Conservation (phyloP, 2,113 vertebrate species). For the Felis chaus region DNA sequence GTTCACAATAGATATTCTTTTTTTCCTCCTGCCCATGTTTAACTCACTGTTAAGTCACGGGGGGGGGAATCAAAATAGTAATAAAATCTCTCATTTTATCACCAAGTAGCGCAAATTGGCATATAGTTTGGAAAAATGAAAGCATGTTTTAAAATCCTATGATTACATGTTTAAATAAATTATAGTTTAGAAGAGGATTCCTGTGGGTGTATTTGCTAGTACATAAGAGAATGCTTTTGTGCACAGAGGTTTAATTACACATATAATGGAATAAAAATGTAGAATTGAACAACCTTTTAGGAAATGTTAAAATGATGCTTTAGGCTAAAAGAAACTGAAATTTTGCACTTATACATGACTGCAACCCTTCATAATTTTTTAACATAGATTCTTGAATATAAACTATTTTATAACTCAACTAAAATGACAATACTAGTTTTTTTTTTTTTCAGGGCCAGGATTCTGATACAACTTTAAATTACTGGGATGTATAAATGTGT, state of each 20-base stretch:
- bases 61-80: slow-evolving; percentile 31
- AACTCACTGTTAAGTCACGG: slow-evolving; percentile 54
- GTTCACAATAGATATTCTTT: slow-evolving; percentile 62
- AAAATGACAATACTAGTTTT: slow-evolving; percentile 62
- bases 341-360: slow-evolving; percentile 71
- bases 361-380: slow-evolving; percentile 59
- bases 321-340: slow-evolving; percentile 77
- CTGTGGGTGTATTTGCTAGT: slow-evolving; percentile 80
- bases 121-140: slow-evolving; percentile 79
- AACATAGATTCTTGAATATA: slow-evolving; percentile 60
- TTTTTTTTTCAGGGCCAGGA: slow-evolving; percentile 18
- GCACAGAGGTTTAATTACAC: slow-evolving; percentile 77
- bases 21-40: slow-evolving; percentile 53
- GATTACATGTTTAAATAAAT: slow-evolving; percentile 82
- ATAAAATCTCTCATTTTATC: slow-evolving; percentile 77
- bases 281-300: slow-evolving; percentile 76
- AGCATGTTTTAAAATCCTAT: slow-evolving; percentile 78
- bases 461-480: slow-evolving; percentile 61
- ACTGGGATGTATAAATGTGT: slow-evolving; percentile 45
- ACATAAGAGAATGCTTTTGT: slow-evolving; percentile 79
- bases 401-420: slow-evolving; percentile 40
- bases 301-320: slow-evolving; percentile 77
- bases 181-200: slow-evolving; percentile 79
- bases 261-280: slow-evolving; percentile 78
- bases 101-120: slow-evolving; percentile 73